Evolutionary conservation across 2,888 invertebrate genomes (phyloP).

Genomic region (Epiblema foenella): DNA sequence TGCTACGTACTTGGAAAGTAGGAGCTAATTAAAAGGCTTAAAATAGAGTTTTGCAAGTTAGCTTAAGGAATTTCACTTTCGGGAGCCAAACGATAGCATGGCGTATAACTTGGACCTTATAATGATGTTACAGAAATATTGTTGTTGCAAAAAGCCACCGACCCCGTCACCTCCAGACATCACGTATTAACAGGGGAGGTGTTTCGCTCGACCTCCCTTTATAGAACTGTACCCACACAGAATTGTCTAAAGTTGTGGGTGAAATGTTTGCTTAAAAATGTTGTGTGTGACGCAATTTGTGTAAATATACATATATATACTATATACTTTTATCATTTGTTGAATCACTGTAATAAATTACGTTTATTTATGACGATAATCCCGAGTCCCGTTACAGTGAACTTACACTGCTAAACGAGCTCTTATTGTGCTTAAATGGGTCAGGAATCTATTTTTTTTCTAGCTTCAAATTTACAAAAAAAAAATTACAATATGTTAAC

Average conservation of each 20-base stretch:
- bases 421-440: no score
- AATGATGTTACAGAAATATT: constrained; percentile 57
- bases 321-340: constrained; percentile 20
- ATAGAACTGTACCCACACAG: constrained; percentile 40
- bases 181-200: constrained; percentile 53
- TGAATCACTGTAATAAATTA: constrained; percentile 6
- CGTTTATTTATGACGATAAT: neutral
- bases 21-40: constrained; percentile 16
- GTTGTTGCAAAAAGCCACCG: constrained; percentile 56
- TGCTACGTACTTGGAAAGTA: neutral
- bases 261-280: constrained; percentile 14
- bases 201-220: constrained; percentile 35
- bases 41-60: constrained; percentile 7
- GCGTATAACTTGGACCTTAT: constrained; percentile 49
- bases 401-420: no score
- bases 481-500: no score
- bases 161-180: constrained; percentile 65
- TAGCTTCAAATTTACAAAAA: no score
- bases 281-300: neutral
- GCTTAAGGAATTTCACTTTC: constrained; percentile 24
- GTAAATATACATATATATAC: no score
- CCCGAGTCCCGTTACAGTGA: no score
- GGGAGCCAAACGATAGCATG: constrained; percentile 18
- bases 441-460: no score
- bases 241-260: constrained; percentile 23